Evolutionary conservation across 2,113 vertebrate species (phyloP).

Genomic region (Trichechus manatus): DNA sequence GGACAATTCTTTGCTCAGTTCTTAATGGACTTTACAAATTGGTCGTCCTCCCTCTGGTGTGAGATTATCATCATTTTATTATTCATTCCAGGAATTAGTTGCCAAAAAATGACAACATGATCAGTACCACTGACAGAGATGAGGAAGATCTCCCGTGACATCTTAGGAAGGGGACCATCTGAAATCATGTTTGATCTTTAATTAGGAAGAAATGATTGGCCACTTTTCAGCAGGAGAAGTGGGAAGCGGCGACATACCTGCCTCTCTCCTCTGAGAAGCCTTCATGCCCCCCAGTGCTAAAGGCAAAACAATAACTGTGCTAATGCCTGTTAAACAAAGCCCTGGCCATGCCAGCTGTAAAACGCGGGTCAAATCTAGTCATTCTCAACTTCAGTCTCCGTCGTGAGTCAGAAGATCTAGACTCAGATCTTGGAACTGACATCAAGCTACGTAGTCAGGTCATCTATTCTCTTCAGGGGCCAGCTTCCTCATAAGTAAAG

Average conservation of each 20-base stretch:
- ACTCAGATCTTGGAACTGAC: neutral
- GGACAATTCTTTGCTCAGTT: constrained; percentile 62
- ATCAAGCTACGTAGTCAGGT: neutral
- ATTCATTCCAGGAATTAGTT: constrained; percentile 65
- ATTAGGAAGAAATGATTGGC: constrained; percentile 69
- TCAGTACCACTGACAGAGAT: constrained; percentile 57
- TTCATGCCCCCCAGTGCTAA: neutral
- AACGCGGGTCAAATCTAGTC: neutral
- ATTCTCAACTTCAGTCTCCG: neutral
- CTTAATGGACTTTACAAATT: constrained; percentile 79
- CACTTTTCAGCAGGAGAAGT: neutral
- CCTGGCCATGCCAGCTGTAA: neutral
- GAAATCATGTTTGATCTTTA: constrained; percentile 65
- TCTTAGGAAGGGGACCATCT: constrained; percentile 58
- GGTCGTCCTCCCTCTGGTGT: constrained; percentile 46
- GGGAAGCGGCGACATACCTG: neutral
- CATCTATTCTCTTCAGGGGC: neutral
- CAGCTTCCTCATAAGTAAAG: neutral
- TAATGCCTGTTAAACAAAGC: neutral
- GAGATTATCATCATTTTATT: constrained; percentile 73
- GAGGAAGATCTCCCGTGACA: constrained; percentile 45
- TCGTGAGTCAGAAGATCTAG: neutral
- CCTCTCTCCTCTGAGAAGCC: neutral
- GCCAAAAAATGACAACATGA: constrained; percentile 68
- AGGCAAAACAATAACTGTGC: neutral